These are phyloP conservation scores for Anguilla obscura DNA, from an alignment of 2,797 vertebrate genomes.

Conservation along the genomic window DNA sequence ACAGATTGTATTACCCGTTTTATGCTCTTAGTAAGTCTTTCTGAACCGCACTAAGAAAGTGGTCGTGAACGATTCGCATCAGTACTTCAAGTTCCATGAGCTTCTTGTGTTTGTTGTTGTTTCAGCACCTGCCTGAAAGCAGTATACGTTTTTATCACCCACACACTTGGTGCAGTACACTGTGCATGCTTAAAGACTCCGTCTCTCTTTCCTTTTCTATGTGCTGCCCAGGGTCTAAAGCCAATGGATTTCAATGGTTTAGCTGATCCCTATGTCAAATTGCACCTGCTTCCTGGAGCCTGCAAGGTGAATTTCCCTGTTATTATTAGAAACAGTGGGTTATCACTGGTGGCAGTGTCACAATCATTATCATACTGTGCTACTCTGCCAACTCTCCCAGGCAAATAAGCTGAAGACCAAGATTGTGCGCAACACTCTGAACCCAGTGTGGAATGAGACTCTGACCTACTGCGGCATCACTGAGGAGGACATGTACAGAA, in stretches of 20 bases:
- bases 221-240: constrained; percentile 79
- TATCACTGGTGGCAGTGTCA: constrained; percentile 16
- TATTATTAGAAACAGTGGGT: constrained; percentile 32
- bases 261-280: constrained; percentile 87
- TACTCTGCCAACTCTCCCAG: constrained; percentile 56
- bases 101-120: background rate
- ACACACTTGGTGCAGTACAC: background rate
- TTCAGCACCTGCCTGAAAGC: background rate
- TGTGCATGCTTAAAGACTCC: background rate
- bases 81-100: background rate
- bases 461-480: constrained; percentile 87
- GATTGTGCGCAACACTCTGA: constrained; percentile 85
- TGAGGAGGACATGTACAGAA: constrained; percentile 86
- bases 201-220: constrained; percentile 16
- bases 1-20: background rate
- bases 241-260: constrained; percentile 92
- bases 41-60: background rate
- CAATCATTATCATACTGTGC: background rate
- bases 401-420: constrained; percentile 93
- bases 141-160: background rate
- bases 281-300: constrained; percentile 86
- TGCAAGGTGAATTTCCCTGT: constrained; percentile 78
- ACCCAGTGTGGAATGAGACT: constrained; percentile 88
- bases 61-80: background rate
- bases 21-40: background rate